phyloP scores from a whole-genome alignment of 2,888 invertebrate genomes.

The Brachyopa scutellaris region DNA sequence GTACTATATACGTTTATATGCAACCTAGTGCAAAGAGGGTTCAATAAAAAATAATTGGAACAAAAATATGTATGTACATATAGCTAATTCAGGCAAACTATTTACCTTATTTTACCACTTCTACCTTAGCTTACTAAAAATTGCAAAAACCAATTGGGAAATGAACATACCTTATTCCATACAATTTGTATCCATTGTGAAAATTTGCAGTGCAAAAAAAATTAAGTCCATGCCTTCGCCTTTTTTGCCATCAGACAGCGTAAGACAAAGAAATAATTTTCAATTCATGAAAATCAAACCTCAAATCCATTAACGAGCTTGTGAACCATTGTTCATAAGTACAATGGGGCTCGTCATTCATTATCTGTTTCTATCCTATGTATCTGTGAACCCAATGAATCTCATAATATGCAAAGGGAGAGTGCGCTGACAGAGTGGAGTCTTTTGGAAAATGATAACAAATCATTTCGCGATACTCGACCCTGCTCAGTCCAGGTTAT shows the following conservation, averaged over 20 bases:
- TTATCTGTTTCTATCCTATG: constrained; percentile 3
- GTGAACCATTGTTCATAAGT: constrained; percentile 39
- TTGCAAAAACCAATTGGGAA: neutral
- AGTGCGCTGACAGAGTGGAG: constrained; percentile 1
- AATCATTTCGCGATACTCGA: constrained; percentile 10
- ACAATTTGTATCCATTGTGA: constrained; percentile 9
- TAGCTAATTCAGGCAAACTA: too few species aligned
- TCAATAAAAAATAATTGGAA: too few species aligned
- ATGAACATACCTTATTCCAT: neutral
- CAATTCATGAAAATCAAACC: constrained; percentile 55
- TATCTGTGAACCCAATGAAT: constrained; percentile 6
- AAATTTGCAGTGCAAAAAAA: neutral
- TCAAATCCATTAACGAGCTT: constrained; percentile 53
- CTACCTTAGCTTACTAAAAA: too few species aligned
- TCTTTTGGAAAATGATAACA: constrained; percentile 30
- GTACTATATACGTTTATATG: too few species aligned
- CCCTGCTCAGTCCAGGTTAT: too few species aligned
- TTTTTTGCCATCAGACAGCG: neutral
- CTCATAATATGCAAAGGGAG: constrained; percentile 27
- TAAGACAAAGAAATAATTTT: constrained; percentile 50
- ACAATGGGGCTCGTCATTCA: constrained; percentile 39
- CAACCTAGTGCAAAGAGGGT: too few species aligned
- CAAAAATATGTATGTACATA: too few species aligned
- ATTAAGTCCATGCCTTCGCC: neutral
- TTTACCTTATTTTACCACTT: too few species aligned